Conservation (phyloP, 2,888 invertebrate genomes). For the Magallana nippona region DNA sequence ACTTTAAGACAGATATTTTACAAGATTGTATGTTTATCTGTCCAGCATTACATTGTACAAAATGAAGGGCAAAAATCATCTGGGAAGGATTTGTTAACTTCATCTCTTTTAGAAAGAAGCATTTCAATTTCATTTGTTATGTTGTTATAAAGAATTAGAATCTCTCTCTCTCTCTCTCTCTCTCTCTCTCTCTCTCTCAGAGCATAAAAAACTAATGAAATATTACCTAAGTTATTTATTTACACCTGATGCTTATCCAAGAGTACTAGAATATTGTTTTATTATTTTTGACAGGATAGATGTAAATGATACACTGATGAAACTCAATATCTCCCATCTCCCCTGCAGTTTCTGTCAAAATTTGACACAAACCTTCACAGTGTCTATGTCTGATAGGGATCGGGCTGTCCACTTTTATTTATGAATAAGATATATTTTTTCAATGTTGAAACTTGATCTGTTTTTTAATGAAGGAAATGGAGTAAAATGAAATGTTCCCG, state of each 20-base stretch:
- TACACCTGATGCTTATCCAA: conserved; percentile 2
- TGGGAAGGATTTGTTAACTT: no score
- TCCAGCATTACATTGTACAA: no score
- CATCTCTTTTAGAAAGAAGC: no score
- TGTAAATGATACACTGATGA: conserved; percentile 1
- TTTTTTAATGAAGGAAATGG: neutral
- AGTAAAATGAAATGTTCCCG: neutral
- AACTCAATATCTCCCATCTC: neutral
- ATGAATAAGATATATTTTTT: neutral
- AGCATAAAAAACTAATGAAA: neutral
- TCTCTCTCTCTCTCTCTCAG: no score
- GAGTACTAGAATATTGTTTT: neutral
- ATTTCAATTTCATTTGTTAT: no score
- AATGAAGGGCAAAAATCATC: no score
- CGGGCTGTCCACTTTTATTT: neutral
- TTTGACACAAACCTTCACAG: conserved; percentile 10
- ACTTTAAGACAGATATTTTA: no score
- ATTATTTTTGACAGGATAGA: conserved; percentile 14
- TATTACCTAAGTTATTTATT: conserved; percentile 1
- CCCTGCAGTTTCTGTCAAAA: conserved; percentile 12
- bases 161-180: no score
- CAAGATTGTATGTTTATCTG: no score
- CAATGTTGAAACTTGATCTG: conserved; percentile 1
- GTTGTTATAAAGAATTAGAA: no score
- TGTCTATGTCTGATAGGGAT: neutral